Conservation (phyloP, 2,113 vertebrate genomes). For the Entelurus aequoreus region DNA sequence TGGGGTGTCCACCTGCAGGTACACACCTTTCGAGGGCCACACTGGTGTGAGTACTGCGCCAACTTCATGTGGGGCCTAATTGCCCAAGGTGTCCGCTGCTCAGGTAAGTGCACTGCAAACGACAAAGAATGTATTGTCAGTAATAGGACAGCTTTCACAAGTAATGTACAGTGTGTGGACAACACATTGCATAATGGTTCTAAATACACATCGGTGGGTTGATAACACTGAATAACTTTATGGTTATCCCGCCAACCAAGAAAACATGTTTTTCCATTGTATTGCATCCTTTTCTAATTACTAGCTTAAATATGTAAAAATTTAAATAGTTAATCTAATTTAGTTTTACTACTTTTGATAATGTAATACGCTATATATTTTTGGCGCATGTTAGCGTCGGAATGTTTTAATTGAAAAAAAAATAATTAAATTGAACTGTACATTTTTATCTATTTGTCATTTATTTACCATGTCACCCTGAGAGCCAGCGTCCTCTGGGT, state of each 20-base stretch:
- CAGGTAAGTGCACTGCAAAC: conserved; percentile 75
- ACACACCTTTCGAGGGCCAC: conserved; percentile 91
- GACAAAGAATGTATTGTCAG: not conserved
- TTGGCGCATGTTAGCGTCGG: too few relatives aligned
- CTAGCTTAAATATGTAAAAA: too few relatives aligned
- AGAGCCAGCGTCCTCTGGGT: too few relatives aligned
- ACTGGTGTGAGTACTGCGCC: conserved; percentile 98
- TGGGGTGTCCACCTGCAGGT: conserved; percentile 73
- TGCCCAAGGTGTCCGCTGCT: conserved; percentile 94
- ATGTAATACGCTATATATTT: too few relatives aligned
- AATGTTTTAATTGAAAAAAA: too few relatives aligned
- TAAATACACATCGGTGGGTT: not conserved
- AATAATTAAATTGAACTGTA: too few relatives aligned
- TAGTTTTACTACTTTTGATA: too few relatives aligned
- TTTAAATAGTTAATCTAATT: too few relatives aligned
- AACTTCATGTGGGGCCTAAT: conserved; percentile 99
- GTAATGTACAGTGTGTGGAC: conserved; percentile 1
- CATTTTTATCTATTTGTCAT: too few relatives aligned
- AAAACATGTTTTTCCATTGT: conserved; percentile 24
- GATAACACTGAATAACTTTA: not conserved
- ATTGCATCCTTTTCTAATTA: not conserved
- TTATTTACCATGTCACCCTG: too few relatives aligned
- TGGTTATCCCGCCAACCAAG: not conserved
- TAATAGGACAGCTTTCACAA: conserved; percentile 5
- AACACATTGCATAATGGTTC: not conserved